phyloP scores from a whole-genome alignment of 2,797 vertebrate species.

The Phalloptychus januarius region DNA sequence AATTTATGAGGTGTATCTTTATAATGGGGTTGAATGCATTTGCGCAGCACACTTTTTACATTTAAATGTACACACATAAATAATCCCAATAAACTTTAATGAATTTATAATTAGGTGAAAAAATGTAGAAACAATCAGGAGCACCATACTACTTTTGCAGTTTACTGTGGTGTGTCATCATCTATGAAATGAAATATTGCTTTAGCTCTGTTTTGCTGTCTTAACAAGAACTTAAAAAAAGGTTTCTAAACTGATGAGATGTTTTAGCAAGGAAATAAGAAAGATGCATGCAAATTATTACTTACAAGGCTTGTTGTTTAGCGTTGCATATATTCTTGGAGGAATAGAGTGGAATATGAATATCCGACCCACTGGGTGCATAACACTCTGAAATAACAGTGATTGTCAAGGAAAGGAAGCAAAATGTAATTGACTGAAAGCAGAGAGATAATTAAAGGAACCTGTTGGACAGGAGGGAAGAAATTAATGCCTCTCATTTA shows the following conservation, averaged over 20 bases:
- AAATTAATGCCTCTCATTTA: conserved; percentile 82
- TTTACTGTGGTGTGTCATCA: conserved; percentile 16
- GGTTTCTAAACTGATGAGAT: conserved; percentile 18
- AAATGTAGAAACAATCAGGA: neutral
- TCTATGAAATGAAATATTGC: conserved; percentile 6
- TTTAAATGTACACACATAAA: neutral
- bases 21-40: neutral
- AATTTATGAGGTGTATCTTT: neutral
- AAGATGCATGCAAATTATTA: conserved; percentile 20
- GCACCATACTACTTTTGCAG: neutral
- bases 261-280: conserved; percentile 15
- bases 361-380: conserved; percentile 72
- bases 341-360: conserved; percentile 56
- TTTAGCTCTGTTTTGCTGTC: neutral
- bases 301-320: conserved; percentile 47
- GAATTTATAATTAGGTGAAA: neutral
- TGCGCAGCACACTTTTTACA: neutral
- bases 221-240: conserved; percentile 10
- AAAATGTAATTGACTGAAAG: conserved; percentile 86
- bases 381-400: conserved; percentile 83
- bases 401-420: conserved; percentile 85
- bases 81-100: neutral
- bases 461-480: conserved; percentile 80
- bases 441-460: conserved; percentile 85
- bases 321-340: conserved; percentile 46